Percentiles rank a stretch among this genome's conserved stretches.
These are phyloP conservation scores for Stictocephala bisonia DNA, from an alignment of 2,888 invertebrate species.

Conservation along the genomic window DNA sequence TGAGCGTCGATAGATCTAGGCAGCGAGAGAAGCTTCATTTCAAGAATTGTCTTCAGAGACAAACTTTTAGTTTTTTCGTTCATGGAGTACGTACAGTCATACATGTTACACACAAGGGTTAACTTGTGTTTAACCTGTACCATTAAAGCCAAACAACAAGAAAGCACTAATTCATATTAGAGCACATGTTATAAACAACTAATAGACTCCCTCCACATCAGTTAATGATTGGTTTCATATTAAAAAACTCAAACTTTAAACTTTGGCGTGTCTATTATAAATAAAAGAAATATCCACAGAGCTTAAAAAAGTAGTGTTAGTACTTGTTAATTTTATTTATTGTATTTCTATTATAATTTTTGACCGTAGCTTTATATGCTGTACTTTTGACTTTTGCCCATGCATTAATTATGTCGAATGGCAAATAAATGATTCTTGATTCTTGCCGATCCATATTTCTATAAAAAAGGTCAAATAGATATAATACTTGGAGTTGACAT, in stretches of 20 bases:
- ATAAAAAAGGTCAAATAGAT: constrained; percentile 11
- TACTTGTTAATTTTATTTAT: too few relatives aligned
- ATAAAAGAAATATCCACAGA: too few relatives aligned
- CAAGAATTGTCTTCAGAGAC: neutral
- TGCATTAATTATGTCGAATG: too few relatives aligned
- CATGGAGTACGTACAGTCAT: constrained; percentile 9
- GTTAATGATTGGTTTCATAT: constrained; percentile 21
- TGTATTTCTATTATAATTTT: too few relatives aligned
- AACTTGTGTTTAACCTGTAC: neutral
- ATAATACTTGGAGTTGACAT: constrained; percentile 11
- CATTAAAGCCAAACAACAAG: neutral
- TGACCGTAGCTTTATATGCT: too few relatives aligned
- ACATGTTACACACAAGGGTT: constrained; percentile 8
- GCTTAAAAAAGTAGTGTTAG: too few relatives aligned
- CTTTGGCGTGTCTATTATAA: too few relatives aligned
- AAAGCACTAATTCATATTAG: constrained; percentile 15
- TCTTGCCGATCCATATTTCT: constrained; percentile 25
- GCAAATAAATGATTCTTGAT: too few relatives aligned
- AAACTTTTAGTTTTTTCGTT: neutral
- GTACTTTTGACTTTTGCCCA: too few relatives aligned
- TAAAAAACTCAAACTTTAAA: neutral
- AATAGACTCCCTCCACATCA: neutral
- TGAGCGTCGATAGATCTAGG: neutral
- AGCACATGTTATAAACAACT: constrained; percentile 11
- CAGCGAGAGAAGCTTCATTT: constrained; percentile 9